Evolutionary conservation across 2,797 vertebrate genomes (phyloP), one percentile per base, ranked within the genome.

Genomic region (Amazonetta brasiliensis): DNA sequence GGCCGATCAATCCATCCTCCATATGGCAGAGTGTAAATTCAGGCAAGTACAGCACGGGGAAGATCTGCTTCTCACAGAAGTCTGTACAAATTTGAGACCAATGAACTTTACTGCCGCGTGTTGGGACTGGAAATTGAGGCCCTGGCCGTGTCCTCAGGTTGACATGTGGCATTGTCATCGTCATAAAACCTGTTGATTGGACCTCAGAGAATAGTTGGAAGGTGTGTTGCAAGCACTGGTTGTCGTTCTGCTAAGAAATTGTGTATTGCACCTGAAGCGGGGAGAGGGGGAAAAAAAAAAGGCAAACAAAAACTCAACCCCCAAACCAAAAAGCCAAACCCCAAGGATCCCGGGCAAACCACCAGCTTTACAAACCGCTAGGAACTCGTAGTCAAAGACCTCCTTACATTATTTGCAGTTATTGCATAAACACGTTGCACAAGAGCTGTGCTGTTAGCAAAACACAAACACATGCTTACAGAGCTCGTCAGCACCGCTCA

Each of bases 371-470:
- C 39, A 59, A 72, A 81, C 63, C 1, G 5, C 85, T 68, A 3
- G 18, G 37, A 64, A 64, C 30, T 89, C n/a, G 0, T 15, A 1
- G 26, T 56, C 73, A 44, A 26, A 60, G 91, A 33, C 7, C 82
- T 87, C 18, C 84, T 48, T 76, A 31, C 30, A 6, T 89, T 73
- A 58, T 88, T 72, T 89, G 60, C 78, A 87, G 72, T 63, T 79
- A 31, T 72, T 94, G 93, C 83, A 67, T 63, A 66, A 95, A 81
- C 80, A 63, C 6, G 0, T 63, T 95, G 85, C 83, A 88, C 94
- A 85, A 71, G 82, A 89, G 87, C 79, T 68, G 37, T 59, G 3
- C 74, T 58, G 81, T 90, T 80, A 87, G 54, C 80, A 77, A 43
- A 71, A 56, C 33, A 83, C 79, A 10, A n/a, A 66, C 92, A 73